Conservation (phyloP, 1,140 invertebrate species). For the Akabosia matsudoensis region DNA sequence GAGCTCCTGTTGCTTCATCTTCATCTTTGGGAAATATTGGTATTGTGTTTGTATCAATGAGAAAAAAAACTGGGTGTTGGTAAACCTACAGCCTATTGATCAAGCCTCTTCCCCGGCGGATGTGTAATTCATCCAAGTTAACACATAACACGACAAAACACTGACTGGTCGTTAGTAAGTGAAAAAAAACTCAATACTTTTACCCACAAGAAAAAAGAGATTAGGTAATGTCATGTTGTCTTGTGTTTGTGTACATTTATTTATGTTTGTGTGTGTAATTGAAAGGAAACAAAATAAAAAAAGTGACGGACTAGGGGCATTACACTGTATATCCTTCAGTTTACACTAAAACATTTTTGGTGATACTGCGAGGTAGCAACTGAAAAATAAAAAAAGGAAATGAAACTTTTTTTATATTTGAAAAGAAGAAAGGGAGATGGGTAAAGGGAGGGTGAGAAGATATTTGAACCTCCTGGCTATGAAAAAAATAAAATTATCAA, state of each 20-base stretch:
- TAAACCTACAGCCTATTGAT: neutral
- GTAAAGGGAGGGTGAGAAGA: neutral
- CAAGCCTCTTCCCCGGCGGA: conserved; percentile 2
- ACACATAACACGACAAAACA: neutral
- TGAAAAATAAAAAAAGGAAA: conserved; percentile 8
- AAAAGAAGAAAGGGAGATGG: neutral
- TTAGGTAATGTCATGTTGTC: conserved; percentile 13
- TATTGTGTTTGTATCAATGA: conserved; percentile 1
- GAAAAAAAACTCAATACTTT: neutral
- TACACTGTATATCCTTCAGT: no score
- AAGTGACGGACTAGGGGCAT: neutral
- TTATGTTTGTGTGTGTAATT: neutral
- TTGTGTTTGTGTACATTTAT: neutral
- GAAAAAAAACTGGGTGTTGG: neutral
- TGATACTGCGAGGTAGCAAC: no score
- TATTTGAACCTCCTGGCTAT: neutral
- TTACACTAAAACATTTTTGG: no score
- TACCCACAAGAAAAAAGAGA: neutral
- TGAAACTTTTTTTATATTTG: conserved; percentile 13
- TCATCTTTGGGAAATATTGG: neutral
- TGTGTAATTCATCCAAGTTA: conserved; percentile 10
- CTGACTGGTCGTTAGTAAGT: neutral
- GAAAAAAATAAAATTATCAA: neutral
- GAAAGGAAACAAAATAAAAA: conserved; percentile 12
- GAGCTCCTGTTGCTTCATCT: conserved; percentile 18